Conservation (phyloP, 1,140 invertebrate species). For the Hyles vespertilio region DNA sequence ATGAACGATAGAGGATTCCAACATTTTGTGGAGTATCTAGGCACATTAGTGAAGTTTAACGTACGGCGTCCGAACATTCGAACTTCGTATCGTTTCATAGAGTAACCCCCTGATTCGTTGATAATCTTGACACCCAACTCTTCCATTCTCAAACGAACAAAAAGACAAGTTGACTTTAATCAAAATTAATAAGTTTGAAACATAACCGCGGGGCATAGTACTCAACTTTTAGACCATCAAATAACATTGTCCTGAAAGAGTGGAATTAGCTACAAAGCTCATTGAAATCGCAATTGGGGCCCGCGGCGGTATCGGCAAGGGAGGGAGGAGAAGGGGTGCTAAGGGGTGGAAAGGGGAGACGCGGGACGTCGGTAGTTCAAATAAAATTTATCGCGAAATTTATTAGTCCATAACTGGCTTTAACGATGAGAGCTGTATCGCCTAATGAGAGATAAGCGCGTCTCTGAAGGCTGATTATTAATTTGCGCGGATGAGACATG, state of each 20-base stretch:
- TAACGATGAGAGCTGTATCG: slow-evolving; percentile 28
- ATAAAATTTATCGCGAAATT: slow-evolving; percentile 26
- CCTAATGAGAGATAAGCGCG: slow-evolving; percentile 37
- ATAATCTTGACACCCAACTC: no score
- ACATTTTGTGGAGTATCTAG: no score
- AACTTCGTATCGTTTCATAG: no score
- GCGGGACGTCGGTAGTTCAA: not conserved
- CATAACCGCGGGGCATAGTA: not conserved
- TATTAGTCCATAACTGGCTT: slow-evolving; percentile 29
- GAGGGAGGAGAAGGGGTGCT: no score
- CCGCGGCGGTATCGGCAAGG: slow-evolving; percentile 7
- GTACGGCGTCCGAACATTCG: no score
- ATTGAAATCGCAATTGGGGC: slow-evolving; percentile 12
- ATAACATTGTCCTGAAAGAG: slow-evolving; percentile 5
- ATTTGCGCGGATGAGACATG: slow-evolving; percentile 1
- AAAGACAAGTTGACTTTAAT: slow-evolving; percentile 3
- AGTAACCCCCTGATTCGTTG: no score
- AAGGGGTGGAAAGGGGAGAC: slow-evolving; percentile 11
- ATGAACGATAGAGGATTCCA: no score
- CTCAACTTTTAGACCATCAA: slow-evolving; percentile 9
- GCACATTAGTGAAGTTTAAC: no score
- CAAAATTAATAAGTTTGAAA: not conserved
- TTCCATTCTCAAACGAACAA: no score
- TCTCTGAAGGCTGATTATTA: slow-evolving; percentile 3
- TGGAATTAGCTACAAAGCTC: slow-evolving; percentile 14